A percentile compares a stretch with the other conserved stretches of the same genome.
These are phyloP conservation scores for Ennomos quercinarius DNA, from an alignment of 2,888 invertebrate species.

Conservation along the genomic window DNA sequence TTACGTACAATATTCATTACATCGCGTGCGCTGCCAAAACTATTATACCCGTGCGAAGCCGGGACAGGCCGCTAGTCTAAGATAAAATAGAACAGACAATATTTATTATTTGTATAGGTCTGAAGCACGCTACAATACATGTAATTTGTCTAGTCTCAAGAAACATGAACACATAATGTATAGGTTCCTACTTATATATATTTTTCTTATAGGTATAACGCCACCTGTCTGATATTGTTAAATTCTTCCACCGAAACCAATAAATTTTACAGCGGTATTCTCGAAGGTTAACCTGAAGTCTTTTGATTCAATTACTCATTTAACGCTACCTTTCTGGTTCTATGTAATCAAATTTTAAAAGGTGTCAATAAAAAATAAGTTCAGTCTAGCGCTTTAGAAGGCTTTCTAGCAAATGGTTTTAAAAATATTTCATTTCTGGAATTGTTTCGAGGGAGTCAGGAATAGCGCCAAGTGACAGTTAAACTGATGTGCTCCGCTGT, in stretches of 20 bases:
- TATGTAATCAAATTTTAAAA: conserved; percentile 31
- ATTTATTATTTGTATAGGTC: conserved; percentile 8
- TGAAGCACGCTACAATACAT: background rate
- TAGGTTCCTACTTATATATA: too few relatives aligned
- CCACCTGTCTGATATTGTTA: too few relatives aligned
- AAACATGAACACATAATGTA: too few relatives aligned
- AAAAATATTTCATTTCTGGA: conserved; percentile 81
- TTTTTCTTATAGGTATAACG: too few relatives aligned
- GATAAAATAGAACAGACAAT: conserved; percentile 5
- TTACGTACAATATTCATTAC: too few relatives aligned
- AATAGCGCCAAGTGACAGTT: conserved; percentile 78
- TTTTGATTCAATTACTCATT: conserved; percentile 34
- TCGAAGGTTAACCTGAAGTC: conserved; percentile 11
- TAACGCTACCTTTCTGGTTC: conserved; percentile 36
- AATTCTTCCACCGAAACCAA: conserved; percentile 10
- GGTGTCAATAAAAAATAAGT: conserved; percentile 70
- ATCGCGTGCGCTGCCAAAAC: too few relatives aligned
- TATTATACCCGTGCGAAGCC: too few relatives aligned
- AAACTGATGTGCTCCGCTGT: conserved; percentile 73
- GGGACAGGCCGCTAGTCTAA: too few relatives aligned
- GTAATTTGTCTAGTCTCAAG: too few relatives aligned
- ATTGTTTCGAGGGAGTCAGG: conserved; percentile 72
- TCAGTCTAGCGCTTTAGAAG: conserved; percentile 61
- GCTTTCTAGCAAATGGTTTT: conserved; percentile 79
- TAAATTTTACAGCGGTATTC: conserved; percentile 14